Base-by-base conservation (phyloP, 2,797 vertebrate species). In the Enteromius unitaeniatus region DNA sequence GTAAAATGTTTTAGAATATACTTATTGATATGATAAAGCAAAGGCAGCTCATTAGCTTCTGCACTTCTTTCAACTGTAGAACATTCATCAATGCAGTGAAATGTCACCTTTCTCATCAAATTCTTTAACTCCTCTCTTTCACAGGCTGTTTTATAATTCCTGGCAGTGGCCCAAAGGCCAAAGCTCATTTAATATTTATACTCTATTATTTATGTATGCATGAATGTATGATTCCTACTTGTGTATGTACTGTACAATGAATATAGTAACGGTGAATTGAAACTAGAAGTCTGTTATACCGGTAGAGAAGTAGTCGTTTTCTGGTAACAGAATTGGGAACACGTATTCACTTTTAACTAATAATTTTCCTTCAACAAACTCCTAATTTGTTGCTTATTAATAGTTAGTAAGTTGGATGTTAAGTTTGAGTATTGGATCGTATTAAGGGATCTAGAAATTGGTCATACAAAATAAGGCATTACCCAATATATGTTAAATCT, bases 111-210 rank as follows among this genome's bases (percentile, higher is more conserved):
- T 28, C 58, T 78, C 9, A 19, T 78, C 23, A 78, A 45, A 64
- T 62, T 47, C 40, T 78, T 64, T 78, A 72, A 92, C 90, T 88
- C 88, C 17, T 28, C n/a, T 26, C 58, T 65, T 65, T 78, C 58
- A 58, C 3, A 13, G 58, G 17, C 17, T 78, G 58, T 65, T 47
- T 65, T 78, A 62, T n/a, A 78, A 78, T 78, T 78, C 85, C 89
- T 92, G 91, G 88, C 91, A 91, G 75, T 83, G 88, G 88, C 85
- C 89, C 84, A 79, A 88, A 47, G 89, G 51, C 90, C 91, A 87
- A 90, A 55, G 51, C 78, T 80, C 34, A 80, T 80, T 58, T 45
- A 31, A 69, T 58, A 70, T 70, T 21, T 14, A 58, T 70, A 55
- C 37, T 68, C 31, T 23, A 34, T 34, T 47, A 79, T 55, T 40